phyloP scores from a whole-genome alignment of 2,797 vertebrate genomes.

The Hydrolagus colliei region DNA sequence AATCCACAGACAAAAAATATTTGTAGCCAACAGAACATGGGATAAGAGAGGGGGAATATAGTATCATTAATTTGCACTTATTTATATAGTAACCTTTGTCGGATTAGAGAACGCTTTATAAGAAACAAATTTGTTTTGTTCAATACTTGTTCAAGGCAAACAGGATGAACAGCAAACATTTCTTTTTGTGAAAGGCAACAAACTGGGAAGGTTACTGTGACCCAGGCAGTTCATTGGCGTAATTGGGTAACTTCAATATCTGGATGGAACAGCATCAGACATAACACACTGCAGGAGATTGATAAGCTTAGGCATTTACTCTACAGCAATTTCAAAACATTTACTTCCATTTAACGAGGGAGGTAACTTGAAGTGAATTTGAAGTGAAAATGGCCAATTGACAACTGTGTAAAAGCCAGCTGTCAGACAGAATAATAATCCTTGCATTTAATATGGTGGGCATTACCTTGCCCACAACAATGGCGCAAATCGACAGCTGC shows the following conservation, averaged over 20 bases:
- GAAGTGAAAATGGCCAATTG: too few species aligned
- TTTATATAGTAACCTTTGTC: neutral
- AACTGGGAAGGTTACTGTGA: slow-evolving; percentile 23
- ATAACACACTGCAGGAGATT: neutral
- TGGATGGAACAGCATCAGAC: slow-evolving; percentile 17
- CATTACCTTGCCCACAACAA: too few species aligned
- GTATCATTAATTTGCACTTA: neutral
- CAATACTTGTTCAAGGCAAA: slow-evolving; percentile 22
- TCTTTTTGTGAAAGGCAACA: slow-evolving; percentile 10
- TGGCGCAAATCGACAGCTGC: too few species aligned
- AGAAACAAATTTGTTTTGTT: slow-evolving; percentile 5
- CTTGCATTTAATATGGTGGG: too few species aligned
- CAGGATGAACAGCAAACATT: slow-evolving; percentile 22
- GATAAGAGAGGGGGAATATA: too few species aligned
- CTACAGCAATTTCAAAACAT: neutral
- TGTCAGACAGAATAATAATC: too few species aligned
- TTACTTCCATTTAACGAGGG: neutral
- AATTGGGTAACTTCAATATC: slow-evolving; percentile 12
- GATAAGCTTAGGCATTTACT: neutral
- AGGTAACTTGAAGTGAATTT: neutral
- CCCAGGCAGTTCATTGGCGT: neutral
- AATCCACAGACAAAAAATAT: neutral
- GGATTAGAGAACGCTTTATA: neutral
- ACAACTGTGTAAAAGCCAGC: too few species aligned
- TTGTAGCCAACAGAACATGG: neutral